Evolutionary conservation across 2,797 vertebrate species (phyloP).

Genomic region (Enteromius trimaculatus): DNA sequence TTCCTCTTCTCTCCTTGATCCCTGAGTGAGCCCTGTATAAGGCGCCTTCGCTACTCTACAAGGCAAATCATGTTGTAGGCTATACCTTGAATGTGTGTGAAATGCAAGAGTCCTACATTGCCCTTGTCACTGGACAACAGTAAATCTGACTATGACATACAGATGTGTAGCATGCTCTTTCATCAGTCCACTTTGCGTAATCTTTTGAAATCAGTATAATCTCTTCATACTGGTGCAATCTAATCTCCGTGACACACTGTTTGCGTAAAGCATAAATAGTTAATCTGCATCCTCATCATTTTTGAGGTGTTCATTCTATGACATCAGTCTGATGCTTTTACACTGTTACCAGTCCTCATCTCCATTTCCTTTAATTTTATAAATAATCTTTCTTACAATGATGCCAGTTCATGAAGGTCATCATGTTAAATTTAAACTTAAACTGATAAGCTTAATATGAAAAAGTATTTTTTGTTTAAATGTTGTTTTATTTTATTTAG

Average conservation of each 20-base stretch:
- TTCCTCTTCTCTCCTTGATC: constrained; percentile 12
- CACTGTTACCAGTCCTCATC: background rate
- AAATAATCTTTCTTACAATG: background rate
- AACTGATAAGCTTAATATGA: background rate
- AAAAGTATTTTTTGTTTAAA: background rate
- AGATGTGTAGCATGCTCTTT: constrained; percentile 26
- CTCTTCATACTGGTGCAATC: constrained; percentile 40
- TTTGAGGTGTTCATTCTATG: constrained; percentile 6
- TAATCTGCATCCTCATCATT: constrained; percentile 21
- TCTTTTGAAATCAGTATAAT: constrained; percentile 15
- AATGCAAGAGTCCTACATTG: background rate
- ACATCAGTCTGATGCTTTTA: background rate
- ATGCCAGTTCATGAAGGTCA: background rate
- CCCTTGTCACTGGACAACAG: background rate
- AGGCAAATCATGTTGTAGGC: constrained; percentile 4
- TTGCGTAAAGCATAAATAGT: constrained; percentile 30
- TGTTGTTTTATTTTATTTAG: background rate
- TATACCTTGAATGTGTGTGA: constrained; percentile 1
- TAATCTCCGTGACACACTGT: constrained; percentile 26
- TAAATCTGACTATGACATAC: constrained; percentile 16
- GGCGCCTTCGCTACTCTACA: background rate
- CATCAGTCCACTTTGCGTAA: constrained; percentile 25
- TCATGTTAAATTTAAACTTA: background rate
- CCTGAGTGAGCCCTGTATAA: constrained; percentile 26
- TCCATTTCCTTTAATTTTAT: background rate